phyloP scores from a whole-genome alignment of 2,797 vertebrate genomes.

The Hippoglossus hippoglossus region DNA sequence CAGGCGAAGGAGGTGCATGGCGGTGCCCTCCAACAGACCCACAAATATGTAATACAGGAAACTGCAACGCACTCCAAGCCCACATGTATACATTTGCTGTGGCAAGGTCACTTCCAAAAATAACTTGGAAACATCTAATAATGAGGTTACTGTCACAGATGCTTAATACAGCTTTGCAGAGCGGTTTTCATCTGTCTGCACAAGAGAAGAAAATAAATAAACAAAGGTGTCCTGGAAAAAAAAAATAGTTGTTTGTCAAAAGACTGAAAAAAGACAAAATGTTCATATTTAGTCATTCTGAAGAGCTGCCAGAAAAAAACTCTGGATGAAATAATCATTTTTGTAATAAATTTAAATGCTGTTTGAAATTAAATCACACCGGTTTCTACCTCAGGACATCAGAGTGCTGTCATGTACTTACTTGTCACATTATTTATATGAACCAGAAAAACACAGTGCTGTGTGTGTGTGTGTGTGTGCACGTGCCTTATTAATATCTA shows the following conservation, averaged over 20 bases:
- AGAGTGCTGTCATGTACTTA: conserved; percentile 66
- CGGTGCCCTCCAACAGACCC: conserved; percentile 30
- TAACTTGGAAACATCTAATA: conserved; percentile 19
- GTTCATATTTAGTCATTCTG: conserved; percentile 68
- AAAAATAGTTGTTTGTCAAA: conserved; percentile 40
- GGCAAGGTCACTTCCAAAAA: conserved; percentile 36
- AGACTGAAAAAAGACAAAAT: conserved; percentile 50
- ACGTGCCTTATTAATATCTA: conserved; percentile 24
- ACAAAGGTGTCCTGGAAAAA: conserved; percentile 39
- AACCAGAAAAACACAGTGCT: conserved; percentile 22
- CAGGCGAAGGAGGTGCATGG: conserved; percentile 12
- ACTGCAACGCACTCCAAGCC: not conserved
- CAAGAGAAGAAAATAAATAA: conserved; percentile 23
- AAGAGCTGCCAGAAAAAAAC: conserved; percentile 60
- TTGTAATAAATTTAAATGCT: conserved; percentile 69
- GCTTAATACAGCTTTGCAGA: conserved; percentile 33
- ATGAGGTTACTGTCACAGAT: conserved; percentile 36
- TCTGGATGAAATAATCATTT: conserved; percentile 67
- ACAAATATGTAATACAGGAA: conserved; percentile 15
- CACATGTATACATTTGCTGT: conserved; percentile 11
- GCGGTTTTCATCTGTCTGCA: conserved; percentile 40
- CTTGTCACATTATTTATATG: conserved; percentile 70
- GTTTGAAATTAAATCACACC: conserved; percentile 74
- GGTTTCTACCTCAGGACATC: conserved; percentile 64
- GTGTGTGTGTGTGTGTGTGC: conserved; percentile 2